A percentile compares a stretch with the other conserved stretches of the same genome.
Evolutionary conservation across 2,797 vertebrate species (phyloP).

Genomic region (Coccyzus lansbergi): DNA sequence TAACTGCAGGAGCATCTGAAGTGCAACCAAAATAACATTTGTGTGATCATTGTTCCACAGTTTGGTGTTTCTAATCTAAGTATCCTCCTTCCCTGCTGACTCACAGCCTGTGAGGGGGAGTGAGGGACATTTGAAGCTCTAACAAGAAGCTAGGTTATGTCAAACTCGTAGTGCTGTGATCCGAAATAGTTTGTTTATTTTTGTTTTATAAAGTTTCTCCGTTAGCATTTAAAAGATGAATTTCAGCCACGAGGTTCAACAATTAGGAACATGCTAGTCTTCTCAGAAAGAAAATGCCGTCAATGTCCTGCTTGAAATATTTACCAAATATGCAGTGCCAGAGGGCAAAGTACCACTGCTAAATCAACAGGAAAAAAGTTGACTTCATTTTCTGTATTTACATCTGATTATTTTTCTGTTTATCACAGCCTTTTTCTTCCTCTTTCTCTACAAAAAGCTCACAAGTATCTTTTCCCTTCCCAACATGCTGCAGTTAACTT

Average conservation of each 20-base stretch:
- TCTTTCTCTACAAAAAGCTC: neutral
- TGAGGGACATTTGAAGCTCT: conserved; percentile 52
- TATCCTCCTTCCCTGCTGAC: conserved; percentile 67
- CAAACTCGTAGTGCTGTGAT: neutral
- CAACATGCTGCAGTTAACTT: neutral
- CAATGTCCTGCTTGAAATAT: neutral
- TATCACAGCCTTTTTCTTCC: neutral
- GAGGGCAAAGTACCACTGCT: conserved; percentile 13
- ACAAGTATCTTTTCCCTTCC: neutral
- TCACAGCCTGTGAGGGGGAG: conserved; percentile 68
- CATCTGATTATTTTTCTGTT: conserved; percentile 1
- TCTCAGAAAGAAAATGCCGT: neutral
- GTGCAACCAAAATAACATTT: conserved; percentile 62
- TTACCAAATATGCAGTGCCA: neutral
- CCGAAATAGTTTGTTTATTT: conserved; percentile 21
- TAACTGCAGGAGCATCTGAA: conserved; percentile 50
- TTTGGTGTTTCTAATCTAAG: conserved; percentile 67
- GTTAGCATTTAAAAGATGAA: conserved; percentile 59
- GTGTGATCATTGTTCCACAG: conserved; percentile 60
- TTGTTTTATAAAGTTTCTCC: conserved; percentile 29
- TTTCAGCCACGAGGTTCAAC: conserved; percentile 53
- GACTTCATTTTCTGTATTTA: conserved; percentile 10
- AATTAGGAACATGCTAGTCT: conserved; percentile 42
- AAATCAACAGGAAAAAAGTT: neutral
- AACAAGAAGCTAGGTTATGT: conserved; percentile 30